Evolutionary conservation across 1,140 invertebrate genomes (phyloP).

Genomic region (Epicauta chinensis): DNA sequence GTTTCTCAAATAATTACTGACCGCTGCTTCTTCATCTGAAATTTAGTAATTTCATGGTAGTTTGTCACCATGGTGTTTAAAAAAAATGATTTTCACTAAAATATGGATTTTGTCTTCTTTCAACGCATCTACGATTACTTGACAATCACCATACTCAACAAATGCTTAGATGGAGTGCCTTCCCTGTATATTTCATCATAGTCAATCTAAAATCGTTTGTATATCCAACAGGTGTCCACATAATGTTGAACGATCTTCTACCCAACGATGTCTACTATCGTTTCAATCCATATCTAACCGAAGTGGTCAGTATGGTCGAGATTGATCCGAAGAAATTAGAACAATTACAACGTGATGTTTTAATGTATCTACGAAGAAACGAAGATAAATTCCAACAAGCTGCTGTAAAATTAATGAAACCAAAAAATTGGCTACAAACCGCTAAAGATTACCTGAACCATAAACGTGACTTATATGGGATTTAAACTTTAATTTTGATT

Average conservation of each 20-base stretch:
- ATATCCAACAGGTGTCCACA: conserved; percentile 62
- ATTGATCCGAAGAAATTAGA: conserved; percentile 61
- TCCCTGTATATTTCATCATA: no score
- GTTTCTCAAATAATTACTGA: no score
- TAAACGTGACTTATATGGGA: conserved; percentile 20
- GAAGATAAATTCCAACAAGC: conserved; percentile 63
- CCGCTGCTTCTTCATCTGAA: no score
- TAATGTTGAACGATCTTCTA: conserved; percentile 73
- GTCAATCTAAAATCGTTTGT: no score
- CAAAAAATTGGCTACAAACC: conserved; percentile 43
- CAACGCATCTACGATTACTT: no score
- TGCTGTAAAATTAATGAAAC: conserved; percentile 46
- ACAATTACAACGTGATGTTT: conserved; percentile 57
- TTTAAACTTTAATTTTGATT: conserved; percentile 10
- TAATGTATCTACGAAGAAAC: conserved; percentile 71
- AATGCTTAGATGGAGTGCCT: no score
- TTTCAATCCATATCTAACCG: conserved; percentile 85
- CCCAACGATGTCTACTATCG: conserved; percentile 75
- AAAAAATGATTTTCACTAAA: no score
- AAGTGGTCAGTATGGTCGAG: conserved; percentile 79
- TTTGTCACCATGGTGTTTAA: no score
- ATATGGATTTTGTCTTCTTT: no score
- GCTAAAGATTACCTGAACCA: conserved; percentile 44
- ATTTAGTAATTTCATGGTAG: no score
- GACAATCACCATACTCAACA: no score